Evolutionary conservation across 2,113 vertebrate genomes (phyloP), one percentile per base, ranked within the genome.

Genomic region (Proterorhinus semilunaris): DNA sequence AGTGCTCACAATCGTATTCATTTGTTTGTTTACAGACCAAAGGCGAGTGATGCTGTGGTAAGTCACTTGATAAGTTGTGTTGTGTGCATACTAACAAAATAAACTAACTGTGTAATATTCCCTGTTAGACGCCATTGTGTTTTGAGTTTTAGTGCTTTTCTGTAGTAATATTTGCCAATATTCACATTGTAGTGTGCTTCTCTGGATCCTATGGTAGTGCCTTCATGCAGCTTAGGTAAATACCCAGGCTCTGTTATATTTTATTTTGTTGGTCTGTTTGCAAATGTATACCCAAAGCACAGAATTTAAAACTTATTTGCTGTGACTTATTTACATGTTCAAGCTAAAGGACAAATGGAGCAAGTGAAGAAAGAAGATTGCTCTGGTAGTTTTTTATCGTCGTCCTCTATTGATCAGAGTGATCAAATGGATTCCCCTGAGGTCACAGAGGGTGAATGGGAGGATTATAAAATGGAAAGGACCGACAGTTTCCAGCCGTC

Each of bases 31-130:
- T 27, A 53, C 84, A 98, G 96, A 82, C 95, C 95, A 50, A 85
- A 89, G 75, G 61, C 88, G 51, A 84, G 77, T 78, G 90, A 88
- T 90, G 85, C 72, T 70, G 92, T 93, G 95, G 96, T 97, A 96
- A 94, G 91, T 74, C 51, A 50, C 69, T 71, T 42, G 2, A 3
- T 45, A 11, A 16, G 21, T 59, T 61, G 27, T 54, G 10, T 45
- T 36, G 62, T 58, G 16, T 74, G 52, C 21, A 50, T 78, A 8
- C 65, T 27, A 69, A 66, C 6, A 61, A 44, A 61, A 16, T 8
- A n/a, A 44, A 61, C 42, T 61, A 44, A 61, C 42, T 61, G 36
- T 12, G 55, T 59, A 7, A 8, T 27, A 10, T 55, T 10, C 21
- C 27, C 27, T 10, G 53, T 54, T 9, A 55, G 53, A 55, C 53